Conservation (phyloP, 2,888 invertebrate genomes). For the Patella pellucida region DNA sequence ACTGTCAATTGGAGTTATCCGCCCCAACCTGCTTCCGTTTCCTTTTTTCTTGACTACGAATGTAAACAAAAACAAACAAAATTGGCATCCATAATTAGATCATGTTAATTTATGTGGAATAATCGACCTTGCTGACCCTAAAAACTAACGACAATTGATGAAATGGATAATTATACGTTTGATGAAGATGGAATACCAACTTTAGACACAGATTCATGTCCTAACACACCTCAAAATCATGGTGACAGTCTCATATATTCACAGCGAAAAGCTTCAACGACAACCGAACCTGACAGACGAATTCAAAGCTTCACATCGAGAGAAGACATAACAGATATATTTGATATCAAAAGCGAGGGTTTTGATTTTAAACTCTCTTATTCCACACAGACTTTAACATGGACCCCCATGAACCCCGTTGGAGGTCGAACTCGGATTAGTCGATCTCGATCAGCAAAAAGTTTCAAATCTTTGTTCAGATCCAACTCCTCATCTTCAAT, state of each 20-base stretch:
- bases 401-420: slow-evolving; percentile 47
- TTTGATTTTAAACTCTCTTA: slow-evolving; percentile 56
- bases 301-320: slow-evolving; percentile 34
- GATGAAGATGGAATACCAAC: slow-evolving; percentile 53
- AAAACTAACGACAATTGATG: background rate
- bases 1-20: too few species aligned
- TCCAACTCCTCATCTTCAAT: slow-evolving; percentile 25
- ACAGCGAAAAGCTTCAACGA: background rate
- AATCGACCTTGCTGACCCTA: background rate
- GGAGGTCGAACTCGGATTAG: slow-evolving; percentile 22
- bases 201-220: slow-evolving; percentile 14
- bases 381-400: slow-evolving; percentile 42
- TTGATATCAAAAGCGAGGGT: slow-evolving; percentile 56
- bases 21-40: background rate
- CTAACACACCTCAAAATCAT: background rate
- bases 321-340: slow-evolving; percentile 49
- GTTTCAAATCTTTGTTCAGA: slow-evolving; percentile 18
- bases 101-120: background rate
- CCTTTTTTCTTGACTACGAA: background rate
- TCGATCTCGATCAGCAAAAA: background rate
- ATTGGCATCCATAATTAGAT: too few species aligned
- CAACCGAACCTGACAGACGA: slow-evolving; percentile 3
- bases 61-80: slow-evolving; percentile 8
- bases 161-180: slow-evolving; percentile 44
- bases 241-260: background rate